phyloP scores from a whole-genome alignment of 1,140 invertebrate genomes.

The Reticulitermes speratus region DNA sequence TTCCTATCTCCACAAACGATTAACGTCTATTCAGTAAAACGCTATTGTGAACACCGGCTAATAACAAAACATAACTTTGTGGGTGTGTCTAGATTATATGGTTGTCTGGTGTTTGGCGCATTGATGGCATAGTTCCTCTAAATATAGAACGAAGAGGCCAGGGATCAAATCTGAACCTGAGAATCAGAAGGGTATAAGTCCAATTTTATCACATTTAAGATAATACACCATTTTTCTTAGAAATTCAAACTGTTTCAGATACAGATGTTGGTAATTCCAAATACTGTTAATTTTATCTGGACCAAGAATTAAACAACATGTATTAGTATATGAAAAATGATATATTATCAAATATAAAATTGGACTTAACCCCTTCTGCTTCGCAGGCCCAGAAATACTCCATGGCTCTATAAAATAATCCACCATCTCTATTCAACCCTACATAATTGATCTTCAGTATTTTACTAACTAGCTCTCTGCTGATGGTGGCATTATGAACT shows the following conservation, averaged over 20 bases:
- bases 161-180: neutral
- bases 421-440: neutral
- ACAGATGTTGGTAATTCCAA: no score
- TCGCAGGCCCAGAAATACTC: neutral
- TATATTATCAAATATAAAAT: no score
- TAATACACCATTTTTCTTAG: no score
- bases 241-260: no score
- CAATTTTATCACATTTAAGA: no score
- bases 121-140: neutral
- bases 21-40: constrained; percentile 10
- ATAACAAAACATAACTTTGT: neutral
- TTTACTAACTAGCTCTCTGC: neutral
- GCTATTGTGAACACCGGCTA: neutral
- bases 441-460: neutral
- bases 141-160: neutral
- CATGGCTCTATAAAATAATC: neutral
- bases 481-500: neutral
- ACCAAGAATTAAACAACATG: no score
- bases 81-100: neutral
- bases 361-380: no score
- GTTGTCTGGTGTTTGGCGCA: neutral
- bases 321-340: no score
- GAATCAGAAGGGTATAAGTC: no score
- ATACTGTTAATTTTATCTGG: no score
- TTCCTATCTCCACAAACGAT: neutral